These are phyloP conservation scores for Rachycentron canadum DNA, from an alignment of 2,797 vertebrate genomes.

Conservation along the genomic window DNA sequence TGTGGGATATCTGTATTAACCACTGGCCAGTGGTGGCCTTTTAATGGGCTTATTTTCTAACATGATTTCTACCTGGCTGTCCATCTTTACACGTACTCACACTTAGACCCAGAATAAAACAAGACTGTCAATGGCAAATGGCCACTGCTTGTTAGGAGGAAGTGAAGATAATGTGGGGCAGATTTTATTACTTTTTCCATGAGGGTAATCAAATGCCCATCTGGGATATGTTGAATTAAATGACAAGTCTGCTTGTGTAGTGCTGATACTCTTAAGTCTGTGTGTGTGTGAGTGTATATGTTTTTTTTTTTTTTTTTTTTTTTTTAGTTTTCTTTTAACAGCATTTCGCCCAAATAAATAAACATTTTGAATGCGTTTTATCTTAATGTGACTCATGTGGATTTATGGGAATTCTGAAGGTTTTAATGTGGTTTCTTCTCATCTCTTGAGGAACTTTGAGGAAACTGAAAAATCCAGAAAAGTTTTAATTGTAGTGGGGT, in stretches of 20 bases:
- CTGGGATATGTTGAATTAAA: slow-evolving; percentile 24
- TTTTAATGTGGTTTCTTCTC: background rate
- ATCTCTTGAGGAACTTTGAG: background rate
- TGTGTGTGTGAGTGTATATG: too few species aligned
- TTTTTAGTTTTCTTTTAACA: background rate
- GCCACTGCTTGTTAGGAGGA: slow-evolving; percentile 36
- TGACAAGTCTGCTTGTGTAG: slow-evolving; percentile 22
- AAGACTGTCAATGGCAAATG: background rate
- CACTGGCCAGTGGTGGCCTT: slow-evolving; percentile 46
- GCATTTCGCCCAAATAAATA: background rate
- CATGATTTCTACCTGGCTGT: slow-evolving; percentile 29
- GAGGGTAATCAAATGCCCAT: slow-evolving; percentile 30
- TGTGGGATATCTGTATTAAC: slow-evolving; percentile 46
- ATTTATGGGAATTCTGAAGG: background rate
- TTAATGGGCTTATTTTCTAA: slow-evolving; percentile 57
- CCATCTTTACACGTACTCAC: slow-evolving; percentile 43
- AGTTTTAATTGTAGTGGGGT: background rate
- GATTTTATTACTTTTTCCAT: slow-evolving; percentile 35
- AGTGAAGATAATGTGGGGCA: slow-evolving; percentile 2
- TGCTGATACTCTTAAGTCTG: background rate
- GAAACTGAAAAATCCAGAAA: too few species aligned
- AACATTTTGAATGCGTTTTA: background rate
- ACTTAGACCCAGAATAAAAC: slow-evolving; percentile 42
- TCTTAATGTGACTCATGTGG: background rate
- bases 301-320: too few species aligned